Base-by-base conservation (phyloP, 35 echinoderm and acorn worm species). In the Lytechinus variegatus region DNA sequence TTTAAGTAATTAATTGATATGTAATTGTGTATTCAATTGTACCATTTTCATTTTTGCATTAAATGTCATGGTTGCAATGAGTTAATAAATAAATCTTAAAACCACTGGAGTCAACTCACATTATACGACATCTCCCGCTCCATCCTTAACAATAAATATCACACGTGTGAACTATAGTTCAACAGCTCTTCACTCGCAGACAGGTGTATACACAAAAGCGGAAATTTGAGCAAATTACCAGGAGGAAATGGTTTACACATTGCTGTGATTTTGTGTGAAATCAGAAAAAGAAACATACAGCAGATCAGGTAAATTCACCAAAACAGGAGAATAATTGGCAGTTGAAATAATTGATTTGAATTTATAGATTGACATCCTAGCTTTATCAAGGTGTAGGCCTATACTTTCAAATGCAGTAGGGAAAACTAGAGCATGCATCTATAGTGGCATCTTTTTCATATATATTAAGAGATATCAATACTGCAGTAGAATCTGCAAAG, bases 181-280 rank as follows among this genome's bases (percentile, higher is more conserved):
- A 79, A 79, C 5, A 79, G 66, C 5, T 79, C 66, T 79, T 8
- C 4, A 79, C 66, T 5, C n/a, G 66, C 4, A 79, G 66, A 79
- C 66, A 79, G 66, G 66, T 79, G 66, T 79, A 79, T 79, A 79
- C 66, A 79, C 66, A 79, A 79, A 79, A 24, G 66, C 66, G 66
- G 66, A 79, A 79, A 79, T 79, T 79, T 24, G 4, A 19, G 16
- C 66, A 79, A 79, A 79, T 79, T 79, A 79, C 66, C 14, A 21
- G 19, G 66, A 79, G 66, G 66, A 79, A 79, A 79, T 24, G 66
- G 66, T 79, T 79, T 24, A n/a, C 66, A 79, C 19, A 24, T 79
- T 79, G 66, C 66, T 79, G 19, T 16, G 16, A n/a, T 79, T n/a
- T 79, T 6, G 16, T 27, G 14, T 6, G 16, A 79, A 79, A 79